A percentile compares a stretch with the other conserved stretches of the same genome.
Conservation (phyloP, 2,888 invertebrate genomes). For the Eudasyphora cyanicolor region DNA sequence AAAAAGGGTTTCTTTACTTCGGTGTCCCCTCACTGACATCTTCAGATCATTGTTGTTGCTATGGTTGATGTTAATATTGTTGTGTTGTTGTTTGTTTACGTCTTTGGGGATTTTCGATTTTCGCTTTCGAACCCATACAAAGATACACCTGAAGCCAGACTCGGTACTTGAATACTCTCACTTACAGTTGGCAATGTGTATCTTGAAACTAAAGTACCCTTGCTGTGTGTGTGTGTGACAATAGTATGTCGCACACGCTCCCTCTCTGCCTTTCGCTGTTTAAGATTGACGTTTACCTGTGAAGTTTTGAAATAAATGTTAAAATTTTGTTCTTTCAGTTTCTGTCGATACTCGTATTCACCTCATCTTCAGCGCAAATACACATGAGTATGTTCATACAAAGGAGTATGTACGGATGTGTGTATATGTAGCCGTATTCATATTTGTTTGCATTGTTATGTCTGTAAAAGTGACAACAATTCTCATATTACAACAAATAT, state of each 20-base stretch:
- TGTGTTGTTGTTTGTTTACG: background rate
- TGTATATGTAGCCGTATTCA: background rate
- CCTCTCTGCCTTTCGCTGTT: background rate
- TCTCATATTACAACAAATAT: background rate
- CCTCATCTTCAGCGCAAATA: background rate
- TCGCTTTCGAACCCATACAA: slow-evolving; percentile 1
- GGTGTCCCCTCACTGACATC: background rate
- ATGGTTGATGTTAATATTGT: no score
- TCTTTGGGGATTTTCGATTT: slow-evolving; percentile 52
- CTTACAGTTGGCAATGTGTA: background rate
- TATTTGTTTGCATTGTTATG: no score
- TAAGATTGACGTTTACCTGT: slow-evolving; percentile 54
- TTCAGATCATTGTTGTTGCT: no score
- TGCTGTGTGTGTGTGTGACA: background rate
- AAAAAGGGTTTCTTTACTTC: slow-evolving; percentile 47
- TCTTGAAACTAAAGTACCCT: background rate
- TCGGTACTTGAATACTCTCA: background rate
- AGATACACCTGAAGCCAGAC: background rate
- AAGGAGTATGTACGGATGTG: background rate
- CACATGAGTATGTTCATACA: no score
- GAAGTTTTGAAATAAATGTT: slow-evolving; percentile 55
- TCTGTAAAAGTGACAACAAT: slow-evolving; percentile 11
- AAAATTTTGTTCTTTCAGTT: slow-evolving; percentile 28
- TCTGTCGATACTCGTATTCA: slow-evolving; percentile 6
- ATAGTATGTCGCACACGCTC: background rate